Base-by-base conservation (phyloP, 92 coral and sea anemone species). In the Palythoa caribaeorum region DNA sequence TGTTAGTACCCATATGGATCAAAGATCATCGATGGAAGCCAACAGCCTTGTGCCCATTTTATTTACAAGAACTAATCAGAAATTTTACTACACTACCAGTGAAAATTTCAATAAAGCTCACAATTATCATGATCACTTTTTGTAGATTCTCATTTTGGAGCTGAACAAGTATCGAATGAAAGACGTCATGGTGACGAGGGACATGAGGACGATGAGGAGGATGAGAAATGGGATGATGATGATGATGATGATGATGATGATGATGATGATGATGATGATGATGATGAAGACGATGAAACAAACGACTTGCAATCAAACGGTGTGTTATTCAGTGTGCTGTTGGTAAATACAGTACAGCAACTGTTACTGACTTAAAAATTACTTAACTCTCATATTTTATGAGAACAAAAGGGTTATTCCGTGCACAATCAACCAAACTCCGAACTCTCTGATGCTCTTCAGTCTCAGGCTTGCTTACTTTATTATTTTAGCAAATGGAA, bases 271-370 rank as follows among this genome's bases (percentile, higher is more conserved):
- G 90, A 39, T 7, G 88, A 87, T 40, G 92, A 89, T 2, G 68
- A 75, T n/a, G 83, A 53, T 59, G 91, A 75, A 9, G 90, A 39
- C 7, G 88, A 87, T 40, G 92, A 83, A 36, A 78, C 60, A 55
- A 90, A 93, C 52, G 90, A 87, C 39, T 51, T 80, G 47, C 54
- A 80, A 14, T 80, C 85, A 80, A 71, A 78, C 6, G 85, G 85
- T 80, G 72, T 57, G 54, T 19, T 16, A 6, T 11, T 75, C 38
- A 8, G 39, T 9, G 1, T 44, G 53, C 5, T 40, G 54, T 35
- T 3, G 73, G 50, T 44, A 44, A 44, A 44, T 44, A 44, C 50
- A 44, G 7, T 44, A 44, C 7, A 44, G 50, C 50, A 44, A 1
- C 50, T 4, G 50, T 44, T 44, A 44, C 7, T 44, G 7, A 44